A percentile compares a stretch with the other conserved stretches of the same genome.
Evolutionary conservation across 2,113 vertebrate species (phyloP).

Genomic region (Clinocottus analis): DNA sequence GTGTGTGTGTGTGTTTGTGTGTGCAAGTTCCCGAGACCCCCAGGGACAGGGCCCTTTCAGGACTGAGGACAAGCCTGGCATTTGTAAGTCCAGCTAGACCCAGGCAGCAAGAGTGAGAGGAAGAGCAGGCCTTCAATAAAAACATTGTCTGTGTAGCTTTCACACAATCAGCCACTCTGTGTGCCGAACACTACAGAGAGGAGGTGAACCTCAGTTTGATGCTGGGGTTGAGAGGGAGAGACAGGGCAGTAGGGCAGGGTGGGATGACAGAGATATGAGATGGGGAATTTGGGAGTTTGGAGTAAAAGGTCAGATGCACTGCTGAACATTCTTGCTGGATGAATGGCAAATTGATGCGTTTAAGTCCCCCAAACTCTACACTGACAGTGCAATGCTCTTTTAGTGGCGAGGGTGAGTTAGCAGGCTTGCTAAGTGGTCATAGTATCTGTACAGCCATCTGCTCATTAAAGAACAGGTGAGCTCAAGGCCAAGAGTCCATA

Average conservation of each 20-base stretch:
- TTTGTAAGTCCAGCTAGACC: slow-evolving; percentile 80
- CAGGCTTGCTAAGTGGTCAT: slow-evolving; percentile 47
- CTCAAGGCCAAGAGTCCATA: slow-evolving; percentile 52
- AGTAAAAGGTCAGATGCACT: slow-evolving; percentile 7
- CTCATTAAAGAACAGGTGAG: slow-evolving; percentile 68
- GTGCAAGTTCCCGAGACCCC: slow-evolving; percentile 69
- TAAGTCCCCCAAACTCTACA: slow-evolving; percentile 18
- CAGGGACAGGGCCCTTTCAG: slow-evolving; percentile 81
- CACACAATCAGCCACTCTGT: slow-evolving; percentile 81
- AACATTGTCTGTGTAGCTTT: slow-evolving; percentile 84
- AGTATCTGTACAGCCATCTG: slow-evolving; percentile 51
- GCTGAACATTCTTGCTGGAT: not conserved
- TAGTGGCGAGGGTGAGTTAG: slow-evolving; percentile 55
- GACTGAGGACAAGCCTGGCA: slow-evolving; percentile 81
- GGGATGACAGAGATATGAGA: slow-evolving; percentile 46
- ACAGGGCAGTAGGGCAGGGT: slow-evolving; percentile 61
- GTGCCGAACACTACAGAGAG: slow-evolving; percentile 52
- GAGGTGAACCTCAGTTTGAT: slow-evolving; percentile 60
- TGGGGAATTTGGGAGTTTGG: slow-evolving; percentile 20
- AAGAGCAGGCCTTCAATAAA: slow-evolving; percentile 87
- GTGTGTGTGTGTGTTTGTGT: too few relatives aligned
- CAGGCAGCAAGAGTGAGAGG: slow-evolving; percentile 81
- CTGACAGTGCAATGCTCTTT: slow-evolving; percentile 19
- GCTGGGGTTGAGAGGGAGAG: slow-evolving; percentile 55
- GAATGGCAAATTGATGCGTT: not conserved